A percentile compares a stretch with the other conserved stretches of the same genome.
Conservation (phyloP, 92 coral and sea anemone genomes). For the Epizoanthus scotinus region DNA sequence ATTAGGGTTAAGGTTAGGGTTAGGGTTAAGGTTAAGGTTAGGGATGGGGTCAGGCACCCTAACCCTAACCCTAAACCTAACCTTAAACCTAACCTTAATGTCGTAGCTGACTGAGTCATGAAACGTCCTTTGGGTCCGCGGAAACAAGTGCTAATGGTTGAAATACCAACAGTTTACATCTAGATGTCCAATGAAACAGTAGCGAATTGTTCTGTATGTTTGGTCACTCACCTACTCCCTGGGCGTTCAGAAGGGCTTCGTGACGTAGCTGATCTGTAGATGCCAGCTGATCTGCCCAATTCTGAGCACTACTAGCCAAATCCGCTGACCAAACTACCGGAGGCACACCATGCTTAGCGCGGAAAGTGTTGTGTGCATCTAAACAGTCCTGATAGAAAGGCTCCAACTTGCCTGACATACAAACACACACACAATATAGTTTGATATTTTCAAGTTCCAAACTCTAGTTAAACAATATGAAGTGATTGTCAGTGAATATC, state of each 20-base stretch:
- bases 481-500: background rate
- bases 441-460: background rate
- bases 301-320: slow-evolving; percentile 88
- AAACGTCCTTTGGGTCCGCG: too few relatives aligned
- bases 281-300: slow-evolving; percentile 91
- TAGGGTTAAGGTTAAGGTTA: too few relatives aligned
- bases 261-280: slow-evolving; percentile 77
- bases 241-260: slow-evolving; percentile 43
- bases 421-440: background rate
- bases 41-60: too few relatives aligned
- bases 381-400: slow-evolving; percentile 87
- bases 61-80: too few relatives aligned
- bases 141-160: too few relatives aligned
- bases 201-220: too few relatives aligned
- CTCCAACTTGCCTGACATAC: slow-evolving; percentile 42
- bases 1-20: too few relatives aligned
- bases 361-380: slow-evolving; percentile 88
- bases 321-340: slow-evolving; percentile 86
- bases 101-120: too few relatives aligned
- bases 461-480: background rate
- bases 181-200: too few relatives aligned
- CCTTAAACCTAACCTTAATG: too few relatives aligned
- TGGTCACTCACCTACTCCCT: slow-evolving; percentile 17
- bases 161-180: too few relatives aligned
- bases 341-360: slow-evolving; percentile 90